A percentile compares a stretch with the other conserved stretches of the same genome.
These are phyloP conservation scores for Scolanthus callimorphus DNA, from an alignment of 92 coral and sea anemone species.

Conservation along the genomic window DNA sequence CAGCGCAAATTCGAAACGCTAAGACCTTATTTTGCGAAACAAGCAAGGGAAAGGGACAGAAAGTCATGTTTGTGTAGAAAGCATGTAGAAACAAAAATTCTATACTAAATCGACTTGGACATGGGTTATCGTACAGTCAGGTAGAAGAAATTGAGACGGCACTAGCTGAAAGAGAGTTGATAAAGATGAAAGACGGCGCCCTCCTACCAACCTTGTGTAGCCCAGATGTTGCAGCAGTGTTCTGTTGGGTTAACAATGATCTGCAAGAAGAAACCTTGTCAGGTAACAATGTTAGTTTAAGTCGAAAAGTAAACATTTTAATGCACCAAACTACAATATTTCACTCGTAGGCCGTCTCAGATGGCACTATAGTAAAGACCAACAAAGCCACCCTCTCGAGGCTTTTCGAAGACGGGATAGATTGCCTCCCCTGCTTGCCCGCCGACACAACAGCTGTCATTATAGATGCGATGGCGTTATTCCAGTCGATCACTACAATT, in stretches of 20 bases:
- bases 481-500: conserved; percentile 31
- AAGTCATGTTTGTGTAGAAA: too few species aligned
- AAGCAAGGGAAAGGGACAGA: too few species aligned
- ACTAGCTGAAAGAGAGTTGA: conserved; percentile 41
- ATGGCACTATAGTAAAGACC: too few species aligned
- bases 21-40: too few species aligned
- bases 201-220: conserved; percentile 37
- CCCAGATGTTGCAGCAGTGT: conserved; percentile 34
- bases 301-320: background rate
- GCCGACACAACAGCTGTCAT: conserved; percentile 35
- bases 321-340: too few species aligned
- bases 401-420: conserved; percentile 33
- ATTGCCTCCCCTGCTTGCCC: conserved; percentile 26
- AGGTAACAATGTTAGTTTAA: background rate
- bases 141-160: too few species aligned
- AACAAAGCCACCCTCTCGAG: conserved; percentile 47
- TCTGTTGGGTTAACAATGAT: conserved; percentile 66
- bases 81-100: too few species aligned
- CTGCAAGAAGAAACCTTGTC: conserved; percentile 56
- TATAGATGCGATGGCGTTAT: too few species aligned
- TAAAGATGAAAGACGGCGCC: conserved; percentile 29
- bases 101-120: too few species aligned
- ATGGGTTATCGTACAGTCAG: too few species aligned
- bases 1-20: too few species aligned
- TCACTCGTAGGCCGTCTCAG: too few species aligned